These are phyloP conservation scores for Sebastes kiyomatsui DNA, from an alignment of 2,797 vertebrate species.

Conservation along the genomic window DNA sequence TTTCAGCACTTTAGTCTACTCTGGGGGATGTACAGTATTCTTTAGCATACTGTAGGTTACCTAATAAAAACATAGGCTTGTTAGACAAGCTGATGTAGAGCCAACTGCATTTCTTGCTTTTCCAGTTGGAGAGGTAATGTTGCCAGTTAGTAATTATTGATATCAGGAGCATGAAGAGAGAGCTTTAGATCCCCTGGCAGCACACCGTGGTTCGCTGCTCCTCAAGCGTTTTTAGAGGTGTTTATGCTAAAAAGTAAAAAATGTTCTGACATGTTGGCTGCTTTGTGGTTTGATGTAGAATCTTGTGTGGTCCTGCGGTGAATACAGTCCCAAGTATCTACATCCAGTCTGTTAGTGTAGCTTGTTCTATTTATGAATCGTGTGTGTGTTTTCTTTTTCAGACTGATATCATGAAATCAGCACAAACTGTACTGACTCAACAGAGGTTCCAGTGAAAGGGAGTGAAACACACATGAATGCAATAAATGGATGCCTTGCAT, in stretches of 20 bases:
- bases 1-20: neutral
- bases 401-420: neutral
- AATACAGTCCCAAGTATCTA: neutral
- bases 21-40: neutral
- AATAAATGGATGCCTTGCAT: neutral
- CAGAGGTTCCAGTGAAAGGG: neutral
- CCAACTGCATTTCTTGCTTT: neutral
- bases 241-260: constrained; percentile 1
- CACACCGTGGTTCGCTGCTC: constrained; percentile 8
- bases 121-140: neutral
- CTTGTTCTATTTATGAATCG: neutral
- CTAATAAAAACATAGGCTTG: neutral
- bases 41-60: neutral
- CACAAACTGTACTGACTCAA: neutral
- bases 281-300: neutral
- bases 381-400: neutral
- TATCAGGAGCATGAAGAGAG: constrained; percentile 14
- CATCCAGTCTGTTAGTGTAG: neutral
- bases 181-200: constrained; percentile 1
- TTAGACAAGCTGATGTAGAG: neutral
- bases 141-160: constrained; percentile 38
- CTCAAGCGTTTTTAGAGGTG: constrained; percentile 7
- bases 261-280: neutral
- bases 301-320: neutral
- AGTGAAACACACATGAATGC: neutral